Evolutionary conservation across 2,797 vertebrate species (phyloP).

Genomic region (Lithobates pipiens): DNA sequence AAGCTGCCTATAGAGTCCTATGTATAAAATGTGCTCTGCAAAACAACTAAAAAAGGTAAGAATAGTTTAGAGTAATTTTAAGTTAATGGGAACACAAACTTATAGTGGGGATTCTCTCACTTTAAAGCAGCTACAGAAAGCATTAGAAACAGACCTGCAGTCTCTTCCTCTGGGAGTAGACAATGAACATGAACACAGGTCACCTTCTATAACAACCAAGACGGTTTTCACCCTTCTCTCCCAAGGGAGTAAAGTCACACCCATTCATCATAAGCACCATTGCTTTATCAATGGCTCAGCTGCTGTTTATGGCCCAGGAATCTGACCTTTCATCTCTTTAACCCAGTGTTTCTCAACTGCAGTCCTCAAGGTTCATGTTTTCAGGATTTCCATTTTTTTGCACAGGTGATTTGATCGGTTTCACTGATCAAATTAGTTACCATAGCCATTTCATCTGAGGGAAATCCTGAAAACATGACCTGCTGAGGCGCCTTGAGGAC

Average conservation of each 20-base stretch:
- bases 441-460: no score
- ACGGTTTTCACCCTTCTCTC: neutral
- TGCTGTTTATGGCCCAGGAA: constrained; percentile 50
- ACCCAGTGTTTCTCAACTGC: neutral
- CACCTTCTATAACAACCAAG: constrained; percentile 19
- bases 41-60: no score
- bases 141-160: neutral
- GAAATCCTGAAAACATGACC: no score
- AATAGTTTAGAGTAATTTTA: no score
- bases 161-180: neutral
- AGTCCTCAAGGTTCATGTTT: no score
- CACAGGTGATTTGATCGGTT: no score
- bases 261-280: constrained; percentile 31
- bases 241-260: constrained; percentile 42
- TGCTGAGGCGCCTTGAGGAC: no score
- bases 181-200: constrained; percentile 47
- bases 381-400: no score
- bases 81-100: no score
- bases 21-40: no score
- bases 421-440: no score
- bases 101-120: neutral
- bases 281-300: constrained; percentile 56
- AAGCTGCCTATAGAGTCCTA: no score
- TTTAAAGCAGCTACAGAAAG: neutral
- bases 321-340: constrained; percentile 45